Evolutionary conservation across 2,113 vertebrate genomes (phyloP).

Genomic region (Lanius collurio): DNA sequence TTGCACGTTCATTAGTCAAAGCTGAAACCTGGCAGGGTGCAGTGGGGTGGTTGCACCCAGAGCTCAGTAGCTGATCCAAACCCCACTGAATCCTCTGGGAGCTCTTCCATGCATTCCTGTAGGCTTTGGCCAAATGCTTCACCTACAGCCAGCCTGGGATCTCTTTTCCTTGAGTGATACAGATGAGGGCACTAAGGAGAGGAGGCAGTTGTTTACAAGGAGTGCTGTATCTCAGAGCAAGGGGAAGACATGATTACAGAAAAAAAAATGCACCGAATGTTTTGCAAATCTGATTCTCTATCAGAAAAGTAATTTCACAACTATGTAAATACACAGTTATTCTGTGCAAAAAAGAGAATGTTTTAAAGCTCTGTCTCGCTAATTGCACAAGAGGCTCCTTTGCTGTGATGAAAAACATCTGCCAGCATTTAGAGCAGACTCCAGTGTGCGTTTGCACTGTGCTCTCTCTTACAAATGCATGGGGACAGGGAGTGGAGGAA

Average conservation of each 20-base stretch:
- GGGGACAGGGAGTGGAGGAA: background rate
- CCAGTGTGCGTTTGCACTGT: background rate
- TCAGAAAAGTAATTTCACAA: constrained; percentile 39
- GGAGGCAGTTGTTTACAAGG: background rate
- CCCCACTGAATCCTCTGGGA: background rate
- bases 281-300: constrained; percentile 36
- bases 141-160: background rate
- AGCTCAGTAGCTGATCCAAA: background rate
- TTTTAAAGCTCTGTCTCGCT: background rate
- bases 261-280: background rate
- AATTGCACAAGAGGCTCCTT: constrained; percentile 50
- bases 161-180: background rate
- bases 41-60: background rate
- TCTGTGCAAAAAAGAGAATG: background rate
- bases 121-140: background rate
- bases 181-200: background rate
- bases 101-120: background rate
- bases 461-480: background rate
- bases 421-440: background rate
- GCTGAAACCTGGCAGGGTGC: background rate
- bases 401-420: constrained; percentile 21
- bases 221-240: background rate
- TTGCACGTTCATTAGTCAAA: background rate
- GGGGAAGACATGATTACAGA: background rate
- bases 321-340: constrained; percentile 4